Base-by-base conservation (phyloP, 2,797 vertebrate genomes). In the Acipenser oxyrinchus region DNA sequence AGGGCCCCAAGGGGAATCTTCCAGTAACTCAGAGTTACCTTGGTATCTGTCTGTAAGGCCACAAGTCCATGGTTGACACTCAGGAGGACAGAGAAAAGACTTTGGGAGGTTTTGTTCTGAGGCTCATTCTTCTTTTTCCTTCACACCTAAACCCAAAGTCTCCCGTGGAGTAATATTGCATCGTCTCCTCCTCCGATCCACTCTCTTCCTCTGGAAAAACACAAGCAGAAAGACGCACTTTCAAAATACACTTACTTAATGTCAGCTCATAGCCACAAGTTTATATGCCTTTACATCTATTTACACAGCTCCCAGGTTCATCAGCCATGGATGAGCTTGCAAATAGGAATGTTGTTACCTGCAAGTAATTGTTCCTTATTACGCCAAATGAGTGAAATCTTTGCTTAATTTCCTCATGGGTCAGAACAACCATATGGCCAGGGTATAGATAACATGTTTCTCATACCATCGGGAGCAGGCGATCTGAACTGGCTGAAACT, bases 151-250 rank as follows among this genome's bases (percentile, higher is more conserved):
- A 90, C 76, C 90, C 91, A 15, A 91, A 76, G 71, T 98, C 95
- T 18, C 90, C 81, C 18, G 93, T 81, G 15, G 84, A 91, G 79
- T 93, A 94, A 74, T 93, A 96, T 23, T 92, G 92, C 71, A 93
- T 73, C 60, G 87, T 92, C 75, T 99, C 97, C 67, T 99, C 97
- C 68, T 99, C 97, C 23, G 97, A 99, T 15, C 94, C 95, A 70
- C 97, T 98, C 66, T 94, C 93, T 52, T 99, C 97, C 74, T 97
- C 97, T 99, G 76, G 6, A 15, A 64, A 37, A 37, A 37, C 23
- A 37, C 23, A 37, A 37, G 23, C 23, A 37, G 23, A 37, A 37
- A 37, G 23, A 37, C 23, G 23, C 23, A 37, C 23, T 37, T 37
- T 37, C 23, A 37, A 37, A 37, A 37, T 37, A 37, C 23, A 37